These are phyloP conservation scores for Lethenteron reissneri DNA, from an alignment of 2,113 vertebrate genomes.

Conservation along the genomic window DNA sequence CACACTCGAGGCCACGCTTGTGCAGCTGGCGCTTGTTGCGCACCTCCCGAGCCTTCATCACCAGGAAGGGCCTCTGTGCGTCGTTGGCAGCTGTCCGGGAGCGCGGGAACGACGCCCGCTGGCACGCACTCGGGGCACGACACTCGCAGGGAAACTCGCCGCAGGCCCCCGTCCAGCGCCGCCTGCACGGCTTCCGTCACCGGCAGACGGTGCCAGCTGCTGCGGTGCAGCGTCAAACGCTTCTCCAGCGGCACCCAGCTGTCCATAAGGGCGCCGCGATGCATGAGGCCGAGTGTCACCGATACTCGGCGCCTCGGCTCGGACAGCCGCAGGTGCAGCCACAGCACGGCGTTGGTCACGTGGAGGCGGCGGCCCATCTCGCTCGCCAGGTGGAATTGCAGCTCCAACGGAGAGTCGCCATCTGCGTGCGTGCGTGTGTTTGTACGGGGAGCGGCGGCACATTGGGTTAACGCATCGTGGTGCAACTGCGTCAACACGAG, in stretches of 20 bases:
- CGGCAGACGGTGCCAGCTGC: slow-evolving; percentile 91
- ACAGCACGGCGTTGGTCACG: slow-evolving; percentile 4
- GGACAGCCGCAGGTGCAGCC: neutral
- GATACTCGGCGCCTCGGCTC: no score
- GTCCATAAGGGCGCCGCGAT: no score
- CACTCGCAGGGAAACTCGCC: slow-evolving; percentile 69
- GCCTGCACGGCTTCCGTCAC: slow-evolving; percentile 63
- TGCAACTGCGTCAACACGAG: no score
- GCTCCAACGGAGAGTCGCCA: neutral
- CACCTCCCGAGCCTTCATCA: slow-evolving; percentile 56
- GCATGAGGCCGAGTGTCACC: no score
- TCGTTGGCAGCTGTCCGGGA: slow-evolving; percentile 62
- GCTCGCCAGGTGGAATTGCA: neutral
- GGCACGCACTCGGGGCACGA: slow-evolving; percentile 67
- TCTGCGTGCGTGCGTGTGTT: neutral
- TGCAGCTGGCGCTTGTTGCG: slow-evolving; percentile 84
- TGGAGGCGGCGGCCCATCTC: neutral
- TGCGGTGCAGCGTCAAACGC: slow-evolving; percentile 76
- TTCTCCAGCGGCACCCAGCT: slow-evolving; percentile 24
- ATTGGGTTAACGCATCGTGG: no score
- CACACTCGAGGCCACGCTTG: slow-evolving; percentile 88
- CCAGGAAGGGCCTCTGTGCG: slow-evolving; percentile 79
- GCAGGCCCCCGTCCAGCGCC: slow-evolving; percentile 49
- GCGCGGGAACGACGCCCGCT: slow-evolving; percentile 45
- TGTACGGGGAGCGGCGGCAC: no score